These are phyloP conservation scores for Ophioderma brevispina DNA, from an alignment of 35 echinoderm and acorn worm species.

Conservation along the genomic window DNA sequence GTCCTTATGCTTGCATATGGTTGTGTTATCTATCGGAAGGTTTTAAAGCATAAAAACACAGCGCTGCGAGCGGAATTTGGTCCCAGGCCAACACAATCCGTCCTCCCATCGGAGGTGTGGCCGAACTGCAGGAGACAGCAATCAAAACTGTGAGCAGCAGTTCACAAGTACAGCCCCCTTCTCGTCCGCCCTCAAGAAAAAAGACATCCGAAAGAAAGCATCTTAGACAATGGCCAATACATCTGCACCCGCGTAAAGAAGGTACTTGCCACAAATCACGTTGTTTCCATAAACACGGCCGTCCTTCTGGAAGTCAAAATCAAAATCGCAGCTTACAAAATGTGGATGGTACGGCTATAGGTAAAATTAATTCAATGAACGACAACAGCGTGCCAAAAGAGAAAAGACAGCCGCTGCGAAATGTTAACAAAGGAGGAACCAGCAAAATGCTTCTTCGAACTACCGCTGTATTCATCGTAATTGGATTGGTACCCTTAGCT, in stretches of 20 bases:
- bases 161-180: neutral
- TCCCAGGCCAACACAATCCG: neutral
- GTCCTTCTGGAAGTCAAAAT: too few species aligned
- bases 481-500: neutral
- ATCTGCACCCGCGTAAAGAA: neutral
- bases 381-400: neutral
- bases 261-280: neutral
- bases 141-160: too few species aligned
- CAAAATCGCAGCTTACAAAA: neutral
- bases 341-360: too few species aligned
- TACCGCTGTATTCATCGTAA: constrained; percentile 38
- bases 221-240: neutral
- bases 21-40: constrained; percentile 9
- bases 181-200: too few species aligned
- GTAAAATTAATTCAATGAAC: neutral
- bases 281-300: too few species aligned
- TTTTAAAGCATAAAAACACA: constrained; percentile 17
- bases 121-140: neutral
- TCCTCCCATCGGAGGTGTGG: neutral
- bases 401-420: neutral
- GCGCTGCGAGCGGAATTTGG: neutral
- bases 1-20: neutral
- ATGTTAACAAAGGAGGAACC: neutral
- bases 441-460: constrained; percentile 59
- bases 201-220: neutral